Conservation (phyloP, 2,797 vertebrate species). For the Coilia nasus region DNA sequence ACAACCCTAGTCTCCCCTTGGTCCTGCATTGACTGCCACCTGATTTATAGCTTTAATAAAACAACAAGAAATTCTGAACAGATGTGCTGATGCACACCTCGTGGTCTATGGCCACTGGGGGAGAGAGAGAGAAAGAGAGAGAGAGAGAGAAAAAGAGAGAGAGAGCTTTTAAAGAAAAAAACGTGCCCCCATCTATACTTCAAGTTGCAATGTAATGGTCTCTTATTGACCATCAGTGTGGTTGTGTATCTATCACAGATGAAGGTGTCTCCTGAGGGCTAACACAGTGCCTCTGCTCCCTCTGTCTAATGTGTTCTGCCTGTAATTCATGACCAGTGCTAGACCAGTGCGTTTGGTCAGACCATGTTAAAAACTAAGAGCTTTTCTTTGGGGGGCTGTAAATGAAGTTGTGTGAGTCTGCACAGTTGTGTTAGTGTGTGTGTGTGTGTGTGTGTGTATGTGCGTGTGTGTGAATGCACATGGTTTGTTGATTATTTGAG, state of each 20-base stretch:
- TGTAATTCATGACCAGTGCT: neutral
- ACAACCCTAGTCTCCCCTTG: neutral
- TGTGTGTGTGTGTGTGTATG: constrained; percentile 10
- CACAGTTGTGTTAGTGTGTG: no score
- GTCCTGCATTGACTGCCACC: neutral
- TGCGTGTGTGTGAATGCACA: neutral
- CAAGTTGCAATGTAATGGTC: neutral
- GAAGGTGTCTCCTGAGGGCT: neutral
- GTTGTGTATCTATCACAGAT: neutral
- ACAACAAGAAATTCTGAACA: neutral
- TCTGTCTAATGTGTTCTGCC: neutral
- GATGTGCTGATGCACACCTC: neutral
- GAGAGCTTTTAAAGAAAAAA: no score
- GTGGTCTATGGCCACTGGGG: neutral
- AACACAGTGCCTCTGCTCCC: neutral
- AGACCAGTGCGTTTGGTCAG: neutral
- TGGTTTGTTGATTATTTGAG: no score
- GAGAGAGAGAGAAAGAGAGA: neutral
- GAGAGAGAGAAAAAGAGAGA: neutral
- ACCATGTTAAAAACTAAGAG: no score
- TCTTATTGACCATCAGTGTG: neutral
- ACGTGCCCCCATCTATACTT: neutral
- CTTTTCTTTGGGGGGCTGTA: neutral
- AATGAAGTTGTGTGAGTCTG: neutral
- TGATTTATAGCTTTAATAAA: constrained; percentile 17